Percentiles rank a stretch among this genome's conserved stretches.
phyloP scores from a whole-genome alignment of 2,113 vertebrate species.

The Paratilapia polleni region DNA sequence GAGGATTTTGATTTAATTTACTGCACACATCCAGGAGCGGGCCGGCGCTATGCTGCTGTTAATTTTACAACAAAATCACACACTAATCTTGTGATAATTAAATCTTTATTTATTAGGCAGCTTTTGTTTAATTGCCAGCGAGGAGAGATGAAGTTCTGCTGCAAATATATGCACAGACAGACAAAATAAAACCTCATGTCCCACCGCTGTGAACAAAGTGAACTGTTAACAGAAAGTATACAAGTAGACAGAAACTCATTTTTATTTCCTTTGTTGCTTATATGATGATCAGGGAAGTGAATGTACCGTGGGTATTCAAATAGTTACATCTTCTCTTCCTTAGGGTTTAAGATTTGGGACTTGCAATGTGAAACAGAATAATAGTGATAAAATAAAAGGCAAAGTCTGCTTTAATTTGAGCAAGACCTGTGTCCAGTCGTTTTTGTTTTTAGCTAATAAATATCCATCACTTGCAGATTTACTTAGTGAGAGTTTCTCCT shows the following conservation, averaged over 20 bases:
- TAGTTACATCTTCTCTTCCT: background rate
- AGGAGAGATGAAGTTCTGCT: conserved; percentile 28
- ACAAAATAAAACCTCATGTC: background rate
- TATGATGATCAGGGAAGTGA: background rate
- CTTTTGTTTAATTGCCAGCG: conserved; percentile 16
- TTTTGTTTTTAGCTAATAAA: too few relatives aligned
- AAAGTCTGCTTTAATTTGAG: background rate
- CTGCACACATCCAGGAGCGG: background rate
- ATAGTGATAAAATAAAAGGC: background rate
- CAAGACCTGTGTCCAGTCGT: accelerated
- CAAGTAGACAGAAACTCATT: background rate
- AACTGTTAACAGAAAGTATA: conserved; percentile 12
- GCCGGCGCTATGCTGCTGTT: conserved; percentile 19
- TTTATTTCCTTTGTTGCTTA: background rate
- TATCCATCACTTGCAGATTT: background rate
- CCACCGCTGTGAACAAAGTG: background rate
- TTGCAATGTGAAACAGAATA: background rate
- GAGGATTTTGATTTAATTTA: conserved; percentile 75
- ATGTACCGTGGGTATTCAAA: background rate
- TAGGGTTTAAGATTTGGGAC: background rate
- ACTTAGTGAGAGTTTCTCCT: background rate
- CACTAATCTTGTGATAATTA: conserved; percentile 62
- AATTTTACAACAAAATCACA: conserved; percentile 53
- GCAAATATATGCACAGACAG: conserved; percentile 51
- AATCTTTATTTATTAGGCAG: conserved; percentile 59